Evolutionary conservation across 1,140 invertebrate species (phyloP), one percentile per base, ranked within the genome.

Genomic region (Trichonephila clavata): DNA sequence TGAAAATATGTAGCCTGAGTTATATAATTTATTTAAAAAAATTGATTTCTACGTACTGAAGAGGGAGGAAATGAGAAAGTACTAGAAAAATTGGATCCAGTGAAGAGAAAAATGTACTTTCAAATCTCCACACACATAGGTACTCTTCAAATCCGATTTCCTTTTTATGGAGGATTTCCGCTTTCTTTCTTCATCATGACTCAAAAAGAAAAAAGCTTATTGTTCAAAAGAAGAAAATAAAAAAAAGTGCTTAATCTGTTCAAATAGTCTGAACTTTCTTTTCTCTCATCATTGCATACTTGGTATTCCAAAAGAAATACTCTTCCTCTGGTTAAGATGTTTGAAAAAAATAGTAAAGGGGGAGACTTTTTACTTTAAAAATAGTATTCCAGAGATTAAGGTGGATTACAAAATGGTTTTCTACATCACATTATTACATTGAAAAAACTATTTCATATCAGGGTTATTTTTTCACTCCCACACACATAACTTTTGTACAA

Each of bases 101-200:
- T 57, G 39, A 84, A 84, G 39, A 83, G 39, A 83, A 13, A 14
- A 84, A 84, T 57, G 57, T 4, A 10, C 43, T 84, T 84, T 24
- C 39, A 59, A 84, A 84, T 84, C 81, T 84, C n/a, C 43, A 84
- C 81, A 59, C 43, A 84, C 81, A 59, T 16, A 71, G 68, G 68
- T 71, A 84, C 43, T 24, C 81, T 84, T 84, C 21, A 84, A 84
- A 84, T 84, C 57, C 50, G 81, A 84, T 84, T 84, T 84, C 81
- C 81, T 84, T 84, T 84, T 84, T 43, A 24, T 43, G 43, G 50
- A 84, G 81, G 57, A 84, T 59, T 84, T 84, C 21, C n/a, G 21
- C 50, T 84, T 57, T 84, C 50, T 84, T 50, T 57, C 50, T 84
- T 21, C 18, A 59, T 57, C 57, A 21, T 59, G 50, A 57, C 57